phyloP scores from a whole-genome alignment of 2,888 invertebrate species.

The Monoplex corrugatus region DNA sequence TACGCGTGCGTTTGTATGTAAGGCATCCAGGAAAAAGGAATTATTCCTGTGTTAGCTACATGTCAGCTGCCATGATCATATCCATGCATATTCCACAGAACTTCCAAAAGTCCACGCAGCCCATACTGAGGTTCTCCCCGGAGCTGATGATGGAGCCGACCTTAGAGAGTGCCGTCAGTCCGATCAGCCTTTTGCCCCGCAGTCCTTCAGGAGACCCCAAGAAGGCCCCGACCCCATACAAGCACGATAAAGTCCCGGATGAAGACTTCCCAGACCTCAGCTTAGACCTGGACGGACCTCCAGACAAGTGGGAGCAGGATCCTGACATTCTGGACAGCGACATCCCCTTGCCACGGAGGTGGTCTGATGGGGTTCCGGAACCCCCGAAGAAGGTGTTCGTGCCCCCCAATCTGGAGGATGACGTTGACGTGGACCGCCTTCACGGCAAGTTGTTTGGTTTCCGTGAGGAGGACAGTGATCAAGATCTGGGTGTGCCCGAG shows the following conservation, averaged over 20 bases:
- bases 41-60: too few species aligned
- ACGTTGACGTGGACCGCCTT: not conserved
- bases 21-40: too few species aligned
- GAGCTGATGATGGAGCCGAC: not conserved
- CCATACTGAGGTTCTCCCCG: not conserved
- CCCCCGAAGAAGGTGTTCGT: not conserved
- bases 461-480: not conserved
- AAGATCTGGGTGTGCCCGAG: not conserved
- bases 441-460: not conserved
- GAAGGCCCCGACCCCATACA: not conserved
- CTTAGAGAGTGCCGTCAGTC: conserved; percentile 27
- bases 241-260: not conserved
- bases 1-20: too few species aligned
- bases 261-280: not conserved
- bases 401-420: not conserved
- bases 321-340: not conserved
- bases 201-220: too few species aligned
- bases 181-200: not conserved
- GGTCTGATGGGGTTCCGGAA: not conserved
- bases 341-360: not conserved
- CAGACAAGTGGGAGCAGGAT: not conserved
- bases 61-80: too few species aligned
- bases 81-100: too few species aligned
- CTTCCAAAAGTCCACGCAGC: not conserved
- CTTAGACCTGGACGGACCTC: not conserved